Evolutionary conservation across 2,888 invertebrate species (phyloP).

Genomic region (Polydesmus complanatus): DNA sequence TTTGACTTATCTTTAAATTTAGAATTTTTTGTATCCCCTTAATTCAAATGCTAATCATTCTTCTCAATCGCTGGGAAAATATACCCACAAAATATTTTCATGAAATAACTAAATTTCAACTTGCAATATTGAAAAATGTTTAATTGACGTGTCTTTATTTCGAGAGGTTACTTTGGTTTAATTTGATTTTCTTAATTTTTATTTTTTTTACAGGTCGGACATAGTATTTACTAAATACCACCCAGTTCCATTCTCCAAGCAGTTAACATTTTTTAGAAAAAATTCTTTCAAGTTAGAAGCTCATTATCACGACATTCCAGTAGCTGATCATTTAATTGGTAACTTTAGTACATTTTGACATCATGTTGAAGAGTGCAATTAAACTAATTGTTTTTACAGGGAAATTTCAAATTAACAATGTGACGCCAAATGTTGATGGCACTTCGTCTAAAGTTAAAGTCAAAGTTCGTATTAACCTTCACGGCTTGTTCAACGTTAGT

Average conservation of each 20-base stretch:
- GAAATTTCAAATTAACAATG: constrained; percentile 33
- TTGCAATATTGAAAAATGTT: no score
- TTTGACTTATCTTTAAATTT: not conserved
- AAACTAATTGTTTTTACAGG: constrained; percentile 25
- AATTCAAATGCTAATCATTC: no score
- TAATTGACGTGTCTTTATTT: not conserved
- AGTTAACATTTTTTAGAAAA: constrained; percentile 80
- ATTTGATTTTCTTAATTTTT: no score
- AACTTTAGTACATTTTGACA: constrained; percentile 29
- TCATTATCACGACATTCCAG: constrained; percentile 56
- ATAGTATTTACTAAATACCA: constrained; percentile 87
- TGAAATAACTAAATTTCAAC: no score
- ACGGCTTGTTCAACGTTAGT: constrained; percentile 79
- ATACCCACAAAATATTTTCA: no score
- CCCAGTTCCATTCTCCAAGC: constrained; percentile 76
- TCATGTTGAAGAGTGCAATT: not conserved
- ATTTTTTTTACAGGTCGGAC: constrained; percentile 56
- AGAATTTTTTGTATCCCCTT: not conserved
- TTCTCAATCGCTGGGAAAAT: no score
- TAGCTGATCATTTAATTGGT: constrained; percentile 65
- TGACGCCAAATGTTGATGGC: constrained; percentile 73
- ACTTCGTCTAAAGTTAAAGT: constrained; percentile 92
- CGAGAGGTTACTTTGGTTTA: no score
- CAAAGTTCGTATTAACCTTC: constrained; percentile 82
- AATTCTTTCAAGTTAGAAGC: constrained; percentile 79